Evolutionary conservation across 2,888 invertebrate species (phyloP), one percentile per base, ranked within the genome.

Genomic region (Pyrocoelia pectoralis): DNA sequence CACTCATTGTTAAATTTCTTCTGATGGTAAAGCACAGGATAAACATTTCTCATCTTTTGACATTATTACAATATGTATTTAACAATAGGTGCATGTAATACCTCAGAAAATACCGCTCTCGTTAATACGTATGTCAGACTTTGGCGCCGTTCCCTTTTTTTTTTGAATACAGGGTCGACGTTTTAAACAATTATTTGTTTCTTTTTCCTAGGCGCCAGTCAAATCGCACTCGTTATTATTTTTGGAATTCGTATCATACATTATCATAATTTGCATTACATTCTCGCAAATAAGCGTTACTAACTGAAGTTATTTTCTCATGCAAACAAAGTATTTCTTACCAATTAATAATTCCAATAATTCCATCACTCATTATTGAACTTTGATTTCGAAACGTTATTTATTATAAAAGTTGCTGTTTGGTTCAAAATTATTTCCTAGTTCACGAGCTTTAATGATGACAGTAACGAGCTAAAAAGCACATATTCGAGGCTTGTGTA

Each of bases 1-100:
- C 60, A 67, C 49, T 67, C 68, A 71, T 73, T 72, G 71, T 74
- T 55, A 68, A 65, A 67, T 68, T 65, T 52, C 48, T 46, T 14
- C 28, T 24, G 18, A 67, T 63, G 43, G 56, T 60, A 68, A 65
- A 54, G 67, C 66, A 29, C 55, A 15, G 52, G 62, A 63, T 50
- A 59, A 63, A 43, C 69, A 67, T 71, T 70, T 68, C 61, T 71
- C 68, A 69, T 68, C 56, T 59, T 52, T 49, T 67, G 69, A 66
- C 68, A 61, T 61, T n/a, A n/a, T n/a, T 67, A 60, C 61, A 51
- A 15, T 24, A 24, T 51, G 54, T 49, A 43, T 51, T 50, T 58
- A 57, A 61, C 61, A 57, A 58, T 61, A 51, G 56, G 38, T 18
- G 54, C 46, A 49, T 56, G 55, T 57, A 60, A 50, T 62, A 43